Base-by-base conservation (phyloP, 2,797 vertebrate species). In the Platalea minor region DNA sequence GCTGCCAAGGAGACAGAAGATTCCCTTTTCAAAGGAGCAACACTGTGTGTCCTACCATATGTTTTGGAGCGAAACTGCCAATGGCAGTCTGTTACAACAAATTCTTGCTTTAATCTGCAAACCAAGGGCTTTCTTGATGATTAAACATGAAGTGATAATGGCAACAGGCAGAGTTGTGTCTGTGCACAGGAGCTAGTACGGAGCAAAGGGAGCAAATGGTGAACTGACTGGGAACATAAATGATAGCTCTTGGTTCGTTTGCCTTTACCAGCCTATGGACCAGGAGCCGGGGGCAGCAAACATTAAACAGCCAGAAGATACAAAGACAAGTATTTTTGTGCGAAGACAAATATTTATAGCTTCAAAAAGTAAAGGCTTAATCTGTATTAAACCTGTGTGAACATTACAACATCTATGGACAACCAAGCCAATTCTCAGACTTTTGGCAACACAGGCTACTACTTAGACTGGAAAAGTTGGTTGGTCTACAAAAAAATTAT, bases 61-160 rank as follows among this genome's bases (percentile, higher is more conserved):
- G 68, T 68, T 93, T 74, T 43, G 46, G 54, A 94, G 65, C 1
- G 1, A 85, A 92, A 88, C 64, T 78, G 96, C 41, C 53, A 78
- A 16, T 60, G 82, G 69, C 85, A 90, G 75, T 46, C 73, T 89
- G 46, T 81, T 92, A 31, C 10, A 91, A 77, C 15, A 88, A 95
- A 88, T 57, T 75, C 61, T 78, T 85, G 45, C 57, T 88, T 91
- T 78, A 81, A 94, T 88, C 68, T 95, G 89, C 78, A 96, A 84
- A 91, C 26, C 48, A 75, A 81, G 69, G 50, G 68, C 53, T 73
- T 82, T 79, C 48, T 48, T 48, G 51, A 33, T 56, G 28, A 80
- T 51, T 88, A 87, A 90, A 84, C 51, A 28, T 17, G 39, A 82
- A 81, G 50, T 5, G 65, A 73, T 76, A 75, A 67, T 73, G n/a